Evolutionary conservation across 2,888 invertebrate species (phyloP), one percentile per base, ranked within the genome.

Genomic region (Noctua comes): DNA sequence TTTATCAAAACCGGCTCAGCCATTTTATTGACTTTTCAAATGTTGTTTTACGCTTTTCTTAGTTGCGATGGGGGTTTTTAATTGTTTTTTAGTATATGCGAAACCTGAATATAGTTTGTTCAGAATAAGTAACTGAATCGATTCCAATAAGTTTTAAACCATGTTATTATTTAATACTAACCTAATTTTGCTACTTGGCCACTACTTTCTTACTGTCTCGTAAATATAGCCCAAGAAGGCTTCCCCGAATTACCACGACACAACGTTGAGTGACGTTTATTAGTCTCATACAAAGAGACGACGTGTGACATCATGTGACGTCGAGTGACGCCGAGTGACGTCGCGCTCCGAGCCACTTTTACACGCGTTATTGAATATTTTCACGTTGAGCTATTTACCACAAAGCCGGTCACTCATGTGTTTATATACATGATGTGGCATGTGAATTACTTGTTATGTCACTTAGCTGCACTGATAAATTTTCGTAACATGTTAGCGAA

Each of bases 321-420:
- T 21, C 11, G 6, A 5, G 48, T 62, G 51, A 57, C n/a, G 13
- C 11, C 18, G 10, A 5, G 48, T 31, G 62, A 46, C 54, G n/a
- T 54, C n/a, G 1, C 27, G 36, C 21, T 21, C 4, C n/a, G 31
- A 57, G 13, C 16, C n/a, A n/a, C 36, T 57, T 40, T 24, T 6
- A 46, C 10, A 59, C 46, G 7, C 51, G 7, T 66, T 80, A 73
- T 73, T 59, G 57, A 79, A 68, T 73, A 62, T 62, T 43, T 51
- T 68, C 43, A 36, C 73, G 16, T 48, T 3, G 43, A 51, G 66
- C 36, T 24, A 43, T 18, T 64, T 13, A 36, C 51, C 27, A 24
- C 2, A 18, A 51, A 31, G 36, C 43, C 51, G 54, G 27, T 2
- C 65, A 43, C n/a, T 21, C 2, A 3, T n/a, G 57, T 16, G 7